phyloP scores from a whole-genome alignment of 2,888 invertebrate genomes.

The Cloeon dipterum region DNA sequence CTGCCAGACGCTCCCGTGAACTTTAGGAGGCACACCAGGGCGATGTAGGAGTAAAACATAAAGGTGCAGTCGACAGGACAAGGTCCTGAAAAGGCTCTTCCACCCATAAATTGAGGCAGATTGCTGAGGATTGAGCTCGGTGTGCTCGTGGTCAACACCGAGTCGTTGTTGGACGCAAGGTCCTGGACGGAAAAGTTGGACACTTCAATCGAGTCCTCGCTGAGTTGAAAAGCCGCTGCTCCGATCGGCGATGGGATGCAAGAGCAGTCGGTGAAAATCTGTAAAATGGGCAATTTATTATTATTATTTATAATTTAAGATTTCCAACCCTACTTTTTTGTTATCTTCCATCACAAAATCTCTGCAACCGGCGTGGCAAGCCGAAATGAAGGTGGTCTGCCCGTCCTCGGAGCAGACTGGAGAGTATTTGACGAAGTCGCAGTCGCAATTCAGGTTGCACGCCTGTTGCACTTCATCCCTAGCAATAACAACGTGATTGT shows the following conservation, averaged over 20 bases:
- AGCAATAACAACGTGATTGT: constrained; percentile 7
- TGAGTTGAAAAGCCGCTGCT: too few relatives aligned
- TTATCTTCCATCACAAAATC: constrained; percentile 15
- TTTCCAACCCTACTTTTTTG: too few relatives aligned
- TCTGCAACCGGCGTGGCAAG: constrained; percentile 57
- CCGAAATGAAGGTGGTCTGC: constrained; percentile 42
- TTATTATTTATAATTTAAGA: too few relatives aligned
- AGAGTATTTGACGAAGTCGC: constrained; percentile 45
- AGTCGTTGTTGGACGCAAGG: constrained; percentile 7
- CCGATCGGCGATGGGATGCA: constrained; percentile 2
- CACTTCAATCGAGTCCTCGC: too few relatives aligned
- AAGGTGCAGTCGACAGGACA: constrained; percentile 31
- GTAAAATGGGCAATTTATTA: too few relatives aligned
- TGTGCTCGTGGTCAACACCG: too few relatives aligned
- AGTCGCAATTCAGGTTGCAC: constrained; percentile 41
- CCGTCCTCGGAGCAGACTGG: constrained; percentile 44
- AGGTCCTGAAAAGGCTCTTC: constrained; percentile 23
- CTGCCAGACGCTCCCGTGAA: constrained; percentile 33
- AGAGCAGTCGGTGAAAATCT: constrained; percentile 2
- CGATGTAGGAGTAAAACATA: constrained; percentile 27
- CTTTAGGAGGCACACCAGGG: constrained; percentile 29
- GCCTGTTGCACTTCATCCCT: constrained; percentile 20
- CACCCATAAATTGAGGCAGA: constrained; percentile 9
- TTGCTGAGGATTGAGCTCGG: constrained; percentile 5
- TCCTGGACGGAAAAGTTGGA: constrained; percentile 10